Conservation (phyloP, 2,888 invertebrate species). For the Caenorhabditis wallacei region DNA sequence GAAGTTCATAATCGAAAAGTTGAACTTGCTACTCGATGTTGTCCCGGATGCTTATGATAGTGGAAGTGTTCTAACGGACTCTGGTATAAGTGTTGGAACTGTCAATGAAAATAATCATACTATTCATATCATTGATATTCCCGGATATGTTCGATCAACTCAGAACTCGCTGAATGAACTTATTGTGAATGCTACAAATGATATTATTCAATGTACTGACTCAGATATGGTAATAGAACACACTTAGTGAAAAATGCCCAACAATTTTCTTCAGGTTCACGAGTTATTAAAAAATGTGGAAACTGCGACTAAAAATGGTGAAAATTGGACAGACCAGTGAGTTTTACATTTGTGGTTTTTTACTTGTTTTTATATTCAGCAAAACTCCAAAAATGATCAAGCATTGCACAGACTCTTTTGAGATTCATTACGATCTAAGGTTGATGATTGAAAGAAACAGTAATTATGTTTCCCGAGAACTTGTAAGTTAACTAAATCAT, state of each 20-base stretch:
- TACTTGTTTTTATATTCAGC: background rate
- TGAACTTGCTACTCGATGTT: constrained; percentile 62
- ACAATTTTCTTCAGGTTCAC: constrained; percentile 34
- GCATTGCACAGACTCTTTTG: constrained; percentile 64
- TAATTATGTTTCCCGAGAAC: constrained; percentile 58
- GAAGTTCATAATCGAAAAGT: constrained; percentile 56
- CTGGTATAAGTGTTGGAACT: constrained; percentile 66
- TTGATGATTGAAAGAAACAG: constrained; percentile 61
- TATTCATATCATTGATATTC: constrained; percentile 67
- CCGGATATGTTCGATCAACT: constrained; percentile 64
- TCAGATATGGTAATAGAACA: constrained; percentile 65
- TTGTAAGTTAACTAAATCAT: constrained; percentile 44
- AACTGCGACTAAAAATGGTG: constrained; percentile 28
- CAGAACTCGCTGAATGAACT: constrained; percentile 68
- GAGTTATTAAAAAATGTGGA: constrained; percentile 51
- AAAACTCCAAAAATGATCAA: constrained; percentile 54
- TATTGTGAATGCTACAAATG: constrained; percentile 68
- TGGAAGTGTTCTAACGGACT: constrained; percentile 65
- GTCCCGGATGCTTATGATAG: constrained; percentile 58
- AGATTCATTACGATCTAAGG: constrained; percentile 63
- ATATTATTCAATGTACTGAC: constrained; percentile 65
- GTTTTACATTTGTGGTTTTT: background rate
- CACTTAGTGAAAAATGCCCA: background rate
- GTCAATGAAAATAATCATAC: constrained; percentile 46
- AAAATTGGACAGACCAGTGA: constrained; percentile 54